Evolutionary conservation across 2,797 vertebrate species (phyloP), one percentile per base, ranked within the genome.

Genomic region (Huso huso): DNA sequence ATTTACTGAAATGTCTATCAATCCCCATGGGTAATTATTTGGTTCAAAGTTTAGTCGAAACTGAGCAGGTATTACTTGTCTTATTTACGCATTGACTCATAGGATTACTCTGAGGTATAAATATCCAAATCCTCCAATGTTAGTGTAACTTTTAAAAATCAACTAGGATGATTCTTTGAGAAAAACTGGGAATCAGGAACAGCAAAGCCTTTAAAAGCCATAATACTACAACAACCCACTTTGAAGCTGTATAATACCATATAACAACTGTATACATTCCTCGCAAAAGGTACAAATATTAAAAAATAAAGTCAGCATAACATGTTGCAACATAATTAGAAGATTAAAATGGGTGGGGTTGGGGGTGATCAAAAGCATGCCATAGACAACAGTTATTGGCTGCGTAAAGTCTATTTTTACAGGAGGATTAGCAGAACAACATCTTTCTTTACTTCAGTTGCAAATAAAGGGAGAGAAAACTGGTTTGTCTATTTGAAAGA

Each of bases 21-120:
- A 6, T 13, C 9, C 66, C 53, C 60, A 18, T 61, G 57, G 55
- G 49, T 48, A 53, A 67, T 52, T 62, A 62, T 52, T 53, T 53
- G 50, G 59, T 48, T 67, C 15, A 52, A 37, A 59, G 60, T 10
- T 13, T 49, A 37, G 61, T 53, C 59, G 48, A 48, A 62, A 62
- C 23, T 53, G 50, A 62, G 60, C 60, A 67, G 66, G 66, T 67
- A 50, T 62, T 67, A 59, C 51, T 48, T 62, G 66, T 67, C 66
- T 52, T 67, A 51, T 61, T 67, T 13, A 67, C 62, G 48, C 59
- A 48, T 6, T 49, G 48, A 48, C 52, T 61, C 50, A 62, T 51
- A 11, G 12, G 15, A 61, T 53, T 53, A 62, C 49, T 48, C 4
- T 6, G 48, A 57, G 64, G 64, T 18, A 59, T 13, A 59, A 13